Conservation (phyloP, 2,888 invertebrate genomes). For the Lottia gigantea region DNA sequence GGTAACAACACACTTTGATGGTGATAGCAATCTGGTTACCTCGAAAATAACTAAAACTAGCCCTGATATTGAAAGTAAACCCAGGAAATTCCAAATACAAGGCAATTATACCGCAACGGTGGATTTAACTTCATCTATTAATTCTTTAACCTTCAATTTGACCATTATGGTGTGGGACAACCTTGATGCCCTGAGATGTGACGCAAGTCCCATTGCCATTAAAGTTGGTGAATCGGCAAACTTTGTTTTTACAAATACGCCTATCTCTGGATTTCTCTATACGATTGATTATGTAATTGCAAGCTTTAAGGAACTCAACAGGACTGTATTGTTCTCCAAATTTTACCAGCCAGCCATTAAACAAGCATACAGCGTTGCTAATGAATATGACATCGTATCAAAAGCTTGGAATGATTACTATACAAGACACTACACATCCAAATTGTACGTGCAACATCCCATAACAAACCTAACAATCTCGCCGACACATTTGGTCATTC, state of each 20-base stretch:
- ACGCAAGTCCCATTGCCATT: neutral
- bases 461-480: slow-evolving; percentile 1
- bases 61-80: no score
- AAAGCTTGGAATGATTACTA: neutral
- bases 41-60: no score
- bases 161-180: slow-evolving; percentile 2
- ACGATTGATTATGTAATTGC: slow-evolving; percentile 12
- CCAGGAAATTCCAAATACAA: neutral
- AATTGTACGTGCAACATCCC: neutral
- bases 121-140: slow-evolving; percentile 1
- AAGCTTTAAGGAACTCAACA: neutral
- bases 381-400: neutral
- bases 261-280: slow-evolving; percentile 5
- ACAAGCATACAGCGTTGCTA: neutral
- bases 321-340: neutral
- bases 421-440: neutral
- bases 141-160: neutral
- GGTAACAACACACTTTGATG: no score
- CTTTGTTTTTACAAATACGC: neutral
- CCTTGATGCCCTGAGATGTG: neutral
- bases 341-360: neutral
- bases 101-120: slow-evolving; percentile 6
- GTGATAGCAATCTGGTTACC: no score
- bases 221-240: neutral
- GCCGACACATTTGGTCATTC: no score